These are phyloP conservation scores for Lamproptera curius DNA, from an alignment of 2,888 invertebrate genomes.

Conservation along the genomic window DNA sequence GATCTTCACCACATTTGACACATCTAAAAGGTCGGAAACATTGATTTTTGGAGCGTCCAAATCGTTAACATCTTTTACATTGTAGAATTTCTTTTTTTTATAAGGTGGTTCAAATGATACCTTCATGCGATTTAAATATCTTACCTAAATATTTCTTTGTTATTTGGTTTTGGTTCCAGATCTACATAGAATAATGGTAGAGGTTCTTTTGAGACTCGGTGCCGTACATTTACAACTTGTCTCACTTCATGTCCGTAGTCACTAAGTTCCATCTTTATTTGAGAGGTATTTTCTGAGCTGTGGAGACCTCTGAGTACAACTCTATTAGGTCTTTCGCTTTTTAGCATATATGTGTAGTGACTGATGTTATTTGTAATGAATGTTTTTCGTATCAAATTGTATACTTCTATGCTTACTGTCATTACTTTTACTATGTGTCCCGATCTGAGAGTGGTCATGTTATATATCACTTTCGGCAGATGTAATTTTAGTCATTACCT, in stretches of 20 bases:
- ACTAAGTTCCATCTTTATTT: constrained; percentile 14
- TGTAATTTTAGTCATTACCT: not conserved
- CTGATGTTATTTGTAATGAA: constrained; percentile 16
- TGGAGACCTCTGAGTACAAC: constrained; percentile 22
- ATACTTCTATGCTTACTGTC: constrained; percentile 16
- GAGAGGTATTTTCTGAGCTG: constrained; percentile 17
- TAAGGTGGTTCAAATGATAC: constrained; percentile 26
- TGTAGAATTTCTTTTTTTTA: constrained; percentile 28
- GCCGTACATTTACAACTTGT: constrained; percentile 21
- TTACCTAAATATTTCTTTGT: constrained; percentile 23
- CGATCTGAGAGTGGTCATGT: constrained; percentile 21
- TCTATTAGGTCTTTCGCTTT: constrained; percentile 23
- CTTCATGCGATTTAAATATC: constrained; percentile 18
- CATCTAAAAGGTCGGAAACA: constrained; percentile 27
- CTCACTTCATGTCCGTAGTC: constrained; percentile 19
- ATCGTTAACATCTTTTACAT: constrained; percentile 29
- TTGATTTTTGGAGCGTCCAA: constrained; percentile 29
- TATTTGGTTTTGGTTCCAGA: constrained; percentile 28
- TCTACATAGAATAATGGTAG: constrained; percentile 30
- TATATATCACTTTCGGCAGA: not conserved
- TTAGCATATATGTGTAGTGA: constrained; percentile 23
- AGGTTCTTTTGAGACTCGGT: constrained; percentile 22
- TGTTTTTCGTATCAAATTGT: constrained; percentile 17
- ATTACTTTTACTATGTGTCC: constrained; percentile 22
- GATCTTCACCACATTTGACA: constrained; percentile 27